phyloP scores from a whole-genome alignment of 2,888 invertebrate species.

The Pogonocherus hispidulus region DNA sequence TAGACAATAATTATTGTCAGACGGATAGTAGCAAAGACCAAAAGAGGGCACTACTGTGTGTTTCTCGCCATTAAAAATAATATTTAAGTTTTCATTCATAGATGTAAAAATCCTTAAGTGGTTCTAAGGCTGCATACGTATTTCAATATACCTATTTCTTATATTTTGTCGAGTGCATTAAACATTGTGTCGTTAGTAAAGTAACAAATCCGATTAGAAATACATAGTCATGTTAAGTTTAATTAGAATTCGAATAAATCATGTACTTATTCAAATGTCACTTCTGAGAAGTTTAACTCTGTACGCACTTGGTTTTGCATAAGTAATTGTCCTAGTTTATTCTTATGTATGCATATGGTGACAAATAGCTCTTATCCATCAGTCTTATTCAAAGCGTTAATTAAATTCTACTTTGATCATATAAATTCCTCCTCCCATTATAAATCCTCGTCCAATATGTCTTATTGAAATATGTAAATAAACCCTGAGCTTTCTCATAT shows the following conservation, averaged over 20 bases:
- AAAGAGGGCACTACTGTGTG: too few species aligned
- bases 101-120: too few species aligned
- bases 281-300: background rate
- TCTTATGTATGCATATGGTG: background rate
- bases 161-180: too few species aligned
- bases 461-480: background rate
- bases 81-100: too few species aligned
- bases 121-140: too few species aligned
- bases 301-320: background rate
- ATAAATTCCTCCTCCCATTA: background rate
- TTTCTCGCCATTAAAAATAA: too few species aligned
- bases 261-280: conserved; percentile 18
- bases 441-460: background rate
- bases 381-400: background rate
- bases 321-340: conserved; percentile 13
- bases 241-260: conserved; percentile 15
- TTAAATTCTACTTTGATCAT: background rate
- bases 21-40: too few species aligned
- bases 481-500: too few species aligned
- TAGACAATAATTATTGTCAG: too few species aligned
- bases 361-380: conserved; percentile 12
- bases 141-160: too few species aligned
- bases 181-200: background rate
- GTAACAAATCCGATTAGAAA: background rate
- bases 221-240: background rate